Evolutionary conservation across 1,140 invertebrate species (phyloP).

Genomic region (Lasioglossum baleicum): DNA sequence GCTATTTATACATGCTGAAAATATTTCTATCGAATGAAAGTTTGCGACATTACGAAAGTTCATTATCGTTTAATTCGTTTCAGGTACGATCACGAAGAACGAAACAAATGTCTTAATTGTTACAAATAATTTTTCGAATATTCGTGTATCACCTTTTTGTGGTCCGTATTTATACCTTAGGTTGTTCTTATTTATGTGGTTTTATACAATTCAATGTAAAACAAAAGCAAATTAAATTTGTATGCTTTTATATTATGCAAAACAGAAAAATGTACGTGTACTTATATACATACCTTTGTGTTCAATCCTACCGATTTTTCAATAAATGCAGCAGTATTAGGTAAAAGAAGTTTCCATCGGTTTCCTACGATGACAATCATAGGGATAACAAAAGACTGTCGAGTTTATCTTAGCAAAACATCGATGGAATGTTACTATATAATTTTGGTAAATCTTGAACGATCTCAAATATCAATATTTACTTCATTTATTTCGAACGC

Average conservation of each 20-base stretch:
- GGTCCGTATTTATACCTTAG: constrained; percentile 11
- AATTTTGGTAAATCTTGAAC: not conserved
- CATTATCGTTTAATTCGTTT: constrained; percentile 29
- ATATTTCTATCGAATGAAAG: not conserved
- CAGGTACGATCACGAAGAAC: constrained; percentile 63
- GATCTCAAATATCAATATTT: not conserved
- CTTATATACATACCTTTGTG: too few species aligned
- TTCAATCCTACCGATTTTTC: too few species aligned
- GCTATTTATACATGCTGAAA: constrained; percentile 2
- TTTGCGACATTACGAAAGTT: not conserved
- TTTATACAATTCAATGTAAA: not conserved
- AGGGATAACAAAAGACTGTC: constrained; percentile 26
- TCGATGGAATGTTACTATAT: not conserved
- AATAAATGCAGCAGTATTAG: too few species aligned
- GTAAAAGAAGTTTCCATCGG: too few species aligned
- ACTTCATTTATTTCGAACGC: not conserved
- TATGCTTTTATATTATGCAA: not conserved
- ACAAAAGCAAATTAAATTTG: not conserved
- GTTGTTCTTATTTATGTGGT: constrained; percentile 2
- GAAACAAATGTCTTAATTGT: constrained; percentile 63
- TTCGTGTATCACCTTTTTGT: constrained; percentile 4
- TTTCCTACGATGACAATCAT: not conserved
- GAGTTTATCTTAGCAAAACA: not conserved
- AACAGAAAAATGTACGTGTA: not conserved
- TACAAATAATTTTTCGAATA: constrained; percentile 49